Conservation (phyloP, 2,113 vertebrate genomes). For the Monopterus albus region DNA sequence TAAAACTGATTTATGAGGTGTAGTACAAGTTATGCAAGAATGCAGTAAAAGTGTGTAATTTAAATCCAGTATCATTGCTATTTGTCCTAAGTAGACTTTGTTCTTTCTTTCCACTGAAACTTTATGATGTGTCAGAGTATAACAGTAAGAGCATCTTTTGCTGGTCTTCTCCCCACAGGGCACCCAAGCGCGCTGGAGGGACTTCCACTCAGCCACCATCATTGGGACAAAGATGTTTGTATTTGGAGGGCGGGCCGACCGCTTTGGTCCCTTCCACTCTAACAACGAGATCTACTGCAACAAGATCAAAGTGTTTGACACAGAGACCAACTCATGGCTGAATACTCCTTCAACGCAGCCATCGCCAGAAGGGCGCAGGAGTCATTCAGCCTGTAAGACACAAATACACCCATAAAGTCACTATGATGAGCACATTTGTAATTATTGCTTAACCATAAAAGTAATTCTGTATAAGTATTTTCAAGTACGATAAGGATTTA, state of each 20-base stretch:
- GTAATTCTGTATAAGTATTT: too few species aligned
- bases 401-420: not conserved
- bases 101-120: too few species aligned
- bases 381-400: conserved; percentile 96
- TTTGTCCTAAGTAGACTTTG: not conserved
- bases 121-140: too few species aligned
- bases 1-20: not conserved
- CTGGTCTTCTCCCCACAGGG: conserved; percentile 80
- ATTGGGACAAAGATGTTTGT: conserved; percentile 96
- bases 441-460: too few species aligned
- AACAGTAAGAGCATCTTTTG: not conserved
- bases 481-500: too few species aligned
- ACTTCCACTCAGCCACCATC: conserved; percentile 98
- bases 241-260: conserved; percentile 95
- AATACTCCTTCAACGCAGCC: conserved; percentile 87
- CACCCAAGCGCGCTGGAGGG: conserved; percentile 94
- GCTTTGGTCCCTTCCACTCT: conserved; percentile 96
- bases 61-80: not conserved
- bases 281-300: conserved; percentile 99
- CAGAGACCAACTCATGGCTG: conserved; percentile 93
- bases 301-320: conserved; percentile 96
- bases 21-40: not conserved
- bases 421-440: not conserved
- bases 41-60: not conserved
- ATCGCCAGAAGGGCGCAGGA: conserved; percentile 91